A percentile compares a stretch with the other conserved stretches of the same genome.
phyloP scores from a whole-genome alignment of 2,888 invertebrate genomes.

The Tuta absoluta region DNA sequence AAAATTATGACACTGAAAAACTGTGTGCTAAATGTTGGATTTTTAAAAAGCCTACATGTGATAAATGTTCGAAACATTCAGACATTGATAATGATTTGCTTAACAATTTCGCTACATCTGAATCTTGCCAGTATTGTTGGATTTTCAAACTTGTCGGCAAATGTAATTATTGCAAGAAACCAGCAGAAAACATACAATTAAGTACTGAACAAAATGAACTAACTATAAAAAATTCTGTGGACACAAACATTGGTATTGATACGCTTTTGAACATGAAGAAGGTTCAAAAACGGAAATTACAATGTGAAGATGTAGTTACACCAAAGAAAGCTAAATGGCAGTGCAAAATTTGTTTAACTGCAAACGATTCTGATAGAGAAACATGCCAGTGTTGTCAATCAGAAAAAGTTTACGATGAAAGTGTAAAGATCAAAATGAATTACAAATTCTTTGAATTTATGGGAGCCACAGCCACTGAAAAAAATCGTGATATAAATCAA shows the following conservation, averaged over 20 bases:
- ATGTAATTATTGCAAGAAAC: slow-evolving; percentile 12
- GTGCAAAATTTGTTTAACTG: slow-evolving; percentile 53
- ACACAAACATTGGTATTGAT: neutral
- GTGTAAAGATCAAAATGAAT: slow-evolving; percentile 38
- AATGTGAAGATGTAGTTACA: neutral
- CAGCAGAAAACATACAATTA: neutral
- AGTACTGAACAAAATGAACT: neutral
- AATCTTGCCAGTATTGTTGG: slow-evolving; percentile 52
- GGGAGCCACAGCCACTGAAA: neutral
- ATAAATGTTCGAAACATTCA: slow-evolving; percentile 31
- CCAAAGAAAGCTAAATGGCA: slow-evolving; percentile 46
- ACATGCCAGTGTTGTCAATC: slow-evolving; percentile 56
- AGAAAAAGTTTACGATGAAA: slow-evolving; percentile 30
- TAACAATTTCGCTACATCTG: neutral
- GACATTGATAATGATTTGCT: neutral
- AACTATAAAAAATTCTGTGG: neutral
- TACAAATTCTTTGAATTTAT: slow-evolving; percentile 27
- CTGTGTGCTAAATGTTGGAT: slow-evolving; percentile 44
- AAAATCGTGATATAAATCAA: slow-evolving; percentile 8
- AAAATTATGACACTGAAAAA: neutral
- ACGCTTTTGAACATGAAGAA: neutral
- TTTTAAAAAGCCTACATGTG: slow-evolving; percentile 42
- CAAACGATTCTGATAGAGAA: slow-evolving; percentile 42
- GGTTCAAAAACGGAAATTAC: neutral
- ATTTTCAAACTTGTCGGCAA: slow-evolving; percentile 30